phyloP scores from a whole-genome alignment of 2,797 vertebrate genomes.

The Lagodon rhomboides region DNA sequence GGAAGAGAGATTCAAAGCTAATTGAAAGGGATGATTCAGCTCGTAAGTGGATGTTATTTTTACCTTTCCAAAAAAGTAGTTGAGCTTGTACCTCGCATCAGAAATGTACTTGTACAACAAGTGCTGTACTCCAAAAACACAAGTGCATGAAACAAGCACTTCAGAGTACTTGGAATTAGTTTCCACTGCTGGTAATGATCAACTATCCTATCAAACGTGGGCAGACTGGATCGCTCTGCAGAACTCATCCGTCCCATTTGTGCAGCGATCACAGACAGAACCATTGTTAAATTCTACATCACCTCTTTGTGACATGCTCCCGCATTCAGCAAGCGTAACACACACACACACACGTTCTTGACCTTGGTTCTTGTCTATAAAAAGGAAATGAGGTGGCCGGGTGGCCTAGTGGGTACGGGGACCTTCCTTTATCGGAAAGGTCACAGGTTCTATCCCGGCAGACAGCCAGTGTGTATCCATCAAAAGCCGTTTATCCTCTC shows the following conservation, averaged over 20 bases:
- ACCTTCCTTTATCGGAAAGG: conserved; percentile 65
- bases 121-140: background rate
- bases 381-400: conserved; percentile 32
- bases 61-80: background rate
- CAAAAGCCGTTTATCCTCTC: conserved; percentile 60
- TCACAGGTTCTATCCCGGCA: conserved; percentile 46
- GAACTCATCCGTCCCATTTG: background rate
- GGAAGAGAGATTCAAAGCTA: background rate
- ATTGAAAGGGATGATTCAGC: background rate
- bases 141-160: conserved; percentile 19
- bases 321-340: background rate
- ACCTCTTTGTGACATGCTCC: background rate
- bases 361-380: conserved; percentile 43
- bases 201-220: background rate
- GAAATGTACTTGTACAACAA: background rate
- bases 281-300: background rate
- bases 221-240: conserved; percentile 5
- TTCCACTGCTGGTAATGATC: background rate
- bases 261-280: background rate
- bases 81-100: background rate
- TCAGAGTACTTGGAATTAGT: conserved; percentile 1
- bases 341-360: conserved; percentile 22
- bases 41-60: background rate
- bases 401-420: conserved; percentile 42
- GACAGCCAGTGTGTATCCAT: conserved; percentile 54